Evolutionary conservation across 2,888 invertebrate genomes (phyloP).

Genomic region (Sminthurinus aureus): DNA sequence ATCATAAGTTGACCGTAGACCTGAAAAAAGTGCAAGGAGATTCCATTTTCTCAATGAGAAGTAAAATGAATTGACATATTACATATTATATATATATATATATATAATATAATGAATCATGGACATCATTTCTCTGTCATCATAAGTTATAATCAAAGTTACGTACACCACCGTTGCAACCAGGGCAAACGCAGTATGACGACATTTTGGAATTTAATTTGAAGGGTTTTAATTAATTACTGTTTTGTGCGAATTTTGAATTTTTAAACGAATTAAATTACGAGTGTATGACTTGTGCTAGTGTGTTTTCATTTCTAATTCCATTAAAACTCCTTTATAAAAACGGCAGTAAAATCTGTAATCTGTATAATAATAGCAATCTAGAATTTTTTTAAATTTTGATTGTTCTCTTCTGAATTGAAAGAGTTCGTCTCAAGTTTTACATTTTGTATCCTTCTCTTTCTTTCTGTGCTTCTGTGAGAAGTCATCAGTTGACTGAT

Average conservation of each 20-base stretch:
- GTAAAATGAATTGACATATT: not conserved
- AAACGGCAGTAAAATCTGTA: not conserved
- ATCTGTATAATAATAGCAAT: not conserved
- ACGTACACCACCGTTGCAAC: constrained; percentile 1
- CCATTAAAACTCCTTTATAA: no score
- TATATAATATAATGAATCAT: not conserved
- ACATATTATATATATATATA: not conserved
- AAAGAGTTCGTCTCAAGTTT: no score
- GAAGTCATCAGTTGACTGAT: no score
- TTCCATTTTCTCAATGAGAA: not conserved
- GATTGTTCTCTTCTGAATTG: no score
- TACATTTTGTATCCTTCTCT: no score
- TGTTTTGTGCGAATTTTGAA: no score
- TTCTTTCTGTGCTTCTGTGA: no score
- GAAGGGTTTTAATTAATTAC: not conserved
- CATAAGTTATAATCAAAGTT: no score
- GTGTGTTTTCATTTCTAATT: no score
- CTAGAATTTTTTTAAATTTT: not conserved
- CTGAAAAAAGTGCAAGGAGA: not conserved
- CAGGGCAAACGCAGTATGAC: not conserved
- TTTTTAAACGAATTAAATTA: no score
- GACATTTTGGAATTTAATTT: not conserved
- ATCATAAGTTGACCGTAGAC: constrained; percentile 13
- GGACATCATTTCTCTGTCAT: not conserved
- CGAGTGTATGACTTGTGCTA: no score